phyloP scores from a whole-genome alignment of 2,113 vertebrate species.

The Cettia cetti region DNA sequence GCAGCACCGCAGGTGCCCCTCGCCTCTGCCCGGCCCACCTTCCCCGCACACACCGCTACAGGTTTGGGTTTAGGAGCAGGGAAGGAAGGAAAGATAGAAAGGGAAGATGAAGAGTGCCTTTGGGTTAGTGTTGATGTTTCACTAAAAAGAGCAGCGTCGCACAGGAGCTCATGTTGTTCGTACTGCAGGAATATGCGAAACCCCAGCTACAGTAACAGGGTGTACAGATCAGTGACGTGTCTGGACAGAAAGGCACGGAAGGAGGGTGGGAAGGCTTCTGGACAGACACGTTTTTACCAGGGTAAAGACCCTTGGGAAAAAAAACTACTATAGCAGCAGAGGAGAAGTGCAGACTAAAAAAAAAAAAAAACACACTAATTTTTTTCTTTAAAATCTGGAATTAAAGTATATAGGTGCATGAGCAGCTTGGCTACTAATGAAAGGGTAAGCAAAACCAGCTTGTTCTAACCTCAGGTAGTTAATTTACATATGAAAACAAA shows the following conservation, averaged over 20 bases:
- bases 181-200: not conserved
- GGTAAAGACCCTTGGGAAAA: not conserved
- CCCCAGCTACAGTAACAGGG: rapidly evolving
- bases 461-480: not conserved
- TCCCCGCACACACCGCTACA: too few relatives aligned
- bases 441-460: not conserved
- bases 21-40: not conserved
- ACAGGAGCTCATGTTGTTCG: not conserved
- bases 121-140: rapidly evolving
- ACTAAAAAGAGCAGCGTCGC: not conserved
- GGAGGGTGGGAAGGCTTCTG: not conserved
- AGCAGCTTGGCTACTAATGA: not conserved
- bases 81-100: not conserved
- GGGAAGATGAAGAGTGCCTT: not conserved
- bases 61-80: not conserved
- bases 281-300: not conserved
- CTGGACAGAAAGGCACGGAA: not conserved
- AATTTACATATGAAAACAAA: not conserved
- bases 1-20: not conserved
- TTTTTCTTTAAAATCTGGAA: too few relatives aligned
- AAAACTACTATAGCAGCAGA: rapidly evolving
- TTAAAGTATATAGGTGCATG: too few relatives aligned
- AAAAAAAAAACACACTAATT: too few relatives aligned
- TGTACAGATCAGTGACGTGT: rapidly evolving
- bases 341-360: not conserved